Evolutionary conservation across 2,113 vertebrate genomes (phyloP), one percentile per base, ranked within the genome.

Genomic region (Brevimyrus niger): DNA sequence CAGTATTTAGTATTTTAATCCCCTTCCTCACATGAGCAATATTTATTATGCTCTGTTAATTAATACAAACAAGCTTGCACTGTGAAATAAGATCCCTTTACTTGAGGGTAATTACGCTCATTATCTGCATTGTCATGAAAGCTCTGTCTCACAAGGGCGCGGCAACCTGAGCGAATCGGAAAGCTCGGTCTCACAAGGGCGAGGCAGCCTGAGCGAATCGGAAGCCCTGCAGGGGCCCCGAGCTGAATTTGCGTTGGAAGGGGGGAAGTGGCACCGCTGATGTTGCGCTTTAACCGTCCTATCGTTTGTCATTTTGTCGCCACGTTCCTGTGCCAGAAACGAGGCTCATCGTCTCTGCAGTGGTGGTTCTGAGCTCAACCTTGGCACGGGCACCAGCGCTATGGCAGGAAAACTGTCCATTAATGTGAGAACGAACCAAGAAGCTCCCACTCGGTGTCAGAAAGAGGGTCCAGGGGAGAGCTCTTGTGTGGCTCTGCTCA

Each of bases 1-100:
- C 58, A 31, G 55, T 51, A 82, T 90, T 84, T 88, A 82, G 89
- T 19, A 58, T 83, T 84, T 89, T 53, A 44, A 84, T 89, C 51
- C 88, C 13, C 13, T 61, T 85, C 73, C 31, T 87, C 87, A 65
- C 89, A 69, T 35, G 42, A n/a, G 38, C 35, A 38, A 86, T 90
- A 90, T 91, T 91, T 89, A 84, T 85, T 87, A 61, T 76, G 44
- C 87, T 86, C 42, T 83, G 89, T 91, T 90, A 91, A 91, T 92
- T 91, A 92, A 87, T 47, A 82, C 86, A 80, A 90, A 89, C 65
- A 86, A 48, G 90, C 73, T 86, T 48, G 65, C 58, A 50, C 88
- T 89, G 91, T 91, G 90, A 89, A 89, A 55, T 51, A 61, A 84
- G 89, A 91, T 88, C 89, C 80, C 82, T 88, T 90, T 80, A 89